Evolutionary conservation across 2,888 invertebrate genomes (phyloP), one percentile per base, ranked within the genome.

Genomic region (Ichneumoninae sp.): DNA sequence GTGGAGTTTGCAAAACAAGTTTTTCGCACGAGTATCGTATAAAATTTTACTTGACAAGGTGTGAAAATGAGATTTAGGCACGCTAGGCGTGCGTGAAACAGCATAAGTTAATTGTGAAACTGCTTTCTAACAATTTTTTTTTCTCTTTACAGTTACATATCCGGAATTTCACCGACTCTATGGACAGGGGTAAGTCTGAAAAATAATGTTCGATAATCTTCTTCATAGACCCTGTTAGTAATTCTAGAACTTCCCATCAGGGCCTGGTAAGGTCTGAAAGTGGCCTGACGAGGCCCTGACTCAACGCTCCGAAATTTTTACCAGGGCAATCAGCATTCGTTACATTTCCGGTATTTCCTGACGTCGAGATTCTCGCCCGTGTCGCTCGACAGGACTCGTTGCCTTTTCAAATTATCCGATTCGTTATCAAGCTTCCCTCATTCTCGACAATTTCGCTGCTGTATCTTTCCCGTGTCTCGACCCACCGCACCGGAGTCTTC

Each of bases 121-220:
- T 6, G 3, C 16, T 62, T 62, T 16, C 62, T 62, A 62, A 62
- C 22, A 26, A 66, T 52, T 70, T 4, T 62, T 54, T 69, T 75
- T 81, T 75, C 19, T 22, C 26, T 47, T 84, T 79, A n/a, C 78
- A 84, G 84, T 19, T 74, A 80, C 84, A 80, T 82, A 82, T 82
- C 79, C 82, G 54, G 75, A 80, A 10, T 30, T 62, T 36, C 52
- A 13, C 26, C 60, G 33, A 40, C 54, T 30, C 3, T 47, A 50
- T 7, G 54, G 62, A 71, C 47, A 33, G 72, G 76, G 85, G 85
- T 85, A 40, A 85, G 85, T 85, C 54, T 47, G 16, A 13, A 16
- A 47, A 47, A 16, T 16, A 47, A 47, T 76, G 26, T 36, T 40
- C n/a, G 69, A 10, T 62, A 66, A 54, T 33, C 60, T 16, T 26